These are phyloP conservation scores for Pipistrellus pipistrellus DNA, from an alignment of 2,797 vertebrate species.

Conservation along the genomic window DNA sequence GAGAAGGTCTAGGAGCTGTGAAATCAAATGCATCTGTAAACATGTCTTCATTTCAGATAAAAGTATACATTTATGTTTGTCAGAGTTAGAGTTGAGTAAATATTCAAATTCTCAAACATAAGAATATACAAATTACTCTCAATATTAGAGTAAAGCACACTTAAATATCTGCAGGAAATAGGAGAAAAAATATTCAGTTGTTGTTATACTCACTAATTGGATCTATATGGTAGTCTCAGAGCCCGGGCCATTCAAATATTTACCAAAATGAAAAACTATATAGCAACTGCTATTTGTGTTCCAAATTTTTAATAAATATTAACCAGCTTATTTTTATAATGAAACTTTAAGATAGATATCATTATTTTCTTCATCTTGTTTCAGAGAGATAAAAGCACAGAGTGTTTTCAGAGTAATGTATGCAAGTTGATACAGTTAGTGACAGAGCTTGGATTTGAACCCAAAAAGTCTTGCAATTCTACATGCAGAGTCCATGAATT, in stretches of 20 bases:
- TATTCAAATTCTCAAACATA: conserved; percentile 29
- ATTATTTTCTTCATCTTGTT: background rate
- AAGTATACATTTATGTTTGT: background rate
- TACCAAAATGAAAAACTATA: background rate
- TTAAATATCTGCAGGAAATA: background rate
- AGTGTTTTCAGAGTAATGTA: background rate
- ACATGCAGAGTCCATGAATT: background rate
- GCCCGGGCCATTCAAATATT: background rate
- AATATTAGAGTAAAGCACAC: background rate
- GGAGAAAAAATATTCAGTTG: background rate
- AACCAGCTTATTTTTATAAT: conserved; percentile 4
- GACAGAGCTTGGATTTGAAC: background rate
- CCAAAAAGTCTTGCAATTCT: background rate
- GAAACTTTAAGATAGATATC: background rate
- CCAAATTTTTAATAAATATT: background rate
- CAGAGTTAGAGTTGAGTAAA: background rate
- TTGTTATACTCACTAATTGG: background rate
- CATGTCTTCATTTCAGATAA: background rate
- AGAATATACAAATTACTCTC: background rate
- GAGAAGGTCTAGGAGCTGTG: background rate
- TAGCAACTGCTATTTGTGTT: background rate
- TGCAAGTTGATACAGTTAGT: background rate
- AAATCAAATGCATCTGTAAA: conserved; percentile 35
- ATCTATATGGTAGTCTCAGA: background rate
- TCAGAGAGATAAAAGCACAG: background rate